Conservation (phyloP, 2,888 invertebrate species). For the Cheilosia scutellata region DNA sequence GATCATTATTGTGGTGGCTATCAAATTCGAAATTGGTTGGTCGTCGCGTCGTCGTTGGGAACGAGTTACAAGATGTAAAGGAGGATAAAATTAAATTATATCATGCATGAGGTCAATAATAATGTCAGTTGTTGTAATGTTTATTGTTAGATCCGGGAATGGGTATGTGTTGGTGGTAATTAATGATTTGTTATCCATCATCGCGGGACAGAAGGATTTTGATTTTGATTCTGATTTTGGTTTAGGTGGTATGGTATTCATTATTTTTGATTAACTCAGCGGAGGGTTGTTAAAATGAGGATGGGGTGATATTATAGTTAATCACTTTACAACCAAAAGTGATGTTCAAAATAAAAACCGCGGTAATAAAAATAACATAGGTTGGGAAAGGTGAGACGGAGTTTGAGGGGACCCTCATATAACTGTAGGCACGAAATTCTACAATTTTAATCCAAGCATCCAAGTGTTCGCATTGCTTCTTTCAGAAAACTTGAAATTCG, state of each 20-base stretch:
- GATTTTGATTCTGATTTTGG: no score
- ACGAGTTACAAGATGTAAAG: constrained; percentile 15
- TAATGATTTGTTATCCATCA: constrained; percentile 28
- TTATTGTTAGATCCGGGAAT: constrained; percentile 11
- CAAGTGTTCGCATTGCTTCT: no score
- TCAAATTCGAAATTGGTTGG: constrained; percentile 32
- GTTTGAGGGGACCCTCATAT: no score
- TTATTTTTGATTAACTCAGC: not conserved
- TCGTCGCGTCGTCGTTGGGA: constrained; percentile 9
- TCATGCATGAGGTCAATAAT: constrained; percentile 50
- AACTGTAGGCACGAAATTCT: no score
- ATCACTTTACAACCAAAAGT: no score
- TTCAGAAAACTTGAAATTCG: no score
- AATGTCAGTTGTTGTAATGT: constrained; percentile 36
- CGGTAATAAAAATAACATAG: no score
- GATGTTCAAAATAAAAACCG: no score
- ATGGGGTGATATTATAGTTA: no score
- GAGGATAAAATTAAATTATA: constrained; percentile 38
- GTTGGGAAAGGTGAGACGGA: no score
- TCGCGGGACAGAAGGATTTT: not conserved
- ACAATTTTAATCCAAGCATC: no score
- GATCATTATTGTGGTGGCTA: constrained; percentile 11
- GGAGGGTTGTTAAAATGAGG: no score
- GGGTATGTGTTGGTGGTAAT: constrained; percentile 42
- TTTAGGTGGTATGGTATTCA: not conserved